phyloP scores from a whole-genome alignment of 2,888 invertebrate species.

The Cephonodes hylas region DNA sequence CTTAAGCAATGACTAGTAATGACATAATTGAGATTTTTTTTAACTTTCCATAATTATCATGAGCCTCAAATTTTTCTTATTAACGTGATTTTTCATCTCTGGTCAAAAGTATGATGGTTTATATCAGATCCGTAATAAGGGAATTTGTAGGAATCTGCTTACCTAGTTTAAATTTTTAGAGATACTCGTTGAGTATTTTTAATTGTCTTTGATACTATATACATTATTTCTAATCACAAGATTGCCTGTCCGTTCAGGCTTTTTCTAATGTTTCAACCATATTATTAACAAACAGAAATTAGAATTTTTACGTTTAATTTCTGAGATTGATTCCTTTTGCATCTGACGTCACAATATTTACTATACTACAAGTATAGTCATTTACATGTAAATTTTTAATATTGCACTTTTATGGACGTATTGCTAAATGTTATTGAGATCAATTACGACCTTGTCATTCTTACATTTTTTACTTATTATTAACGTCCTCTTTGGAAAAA shows the following conservation, averaged over 20 bases:
- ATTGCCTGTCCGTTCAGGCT: neutral
- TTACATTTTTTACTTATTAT: no score
- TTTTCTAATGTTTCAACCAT: neutral
- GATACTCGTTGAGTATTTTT: neutral
- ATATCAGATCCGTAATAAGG: neutral
- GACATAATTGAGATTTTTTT: neutral
- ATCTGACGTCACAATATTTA: neutral
- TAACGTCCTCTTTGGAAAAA: no score
- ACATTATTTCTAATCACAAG: neutral
- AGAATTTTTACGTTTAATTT: no score
- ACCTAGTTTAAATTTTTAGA: no score
- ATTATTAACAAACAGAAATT: no score
- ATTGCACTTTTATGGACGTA: neutral
- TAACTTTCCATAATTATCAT: neutral
- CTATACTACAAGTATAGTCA: neutral
- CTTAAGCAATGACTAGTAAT: conserved; percentile 4
- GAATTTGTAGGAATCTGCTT: neutral
- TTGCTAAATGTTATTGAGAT: neutral
- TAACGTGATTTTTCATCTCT: neutral
- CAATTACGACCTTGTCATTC: no score
- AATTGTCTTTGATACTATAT: neutral
- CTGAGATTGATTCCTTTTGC: neutral
- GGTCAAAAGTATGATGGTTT: neutral
- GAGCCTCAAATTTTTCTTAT: neutral
- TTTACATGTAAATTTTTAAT: neutral